Base-by-base conservation (phyloP, 2,113 vertebrate genomes). In the Gasterosteus aculeatus region DNA sequence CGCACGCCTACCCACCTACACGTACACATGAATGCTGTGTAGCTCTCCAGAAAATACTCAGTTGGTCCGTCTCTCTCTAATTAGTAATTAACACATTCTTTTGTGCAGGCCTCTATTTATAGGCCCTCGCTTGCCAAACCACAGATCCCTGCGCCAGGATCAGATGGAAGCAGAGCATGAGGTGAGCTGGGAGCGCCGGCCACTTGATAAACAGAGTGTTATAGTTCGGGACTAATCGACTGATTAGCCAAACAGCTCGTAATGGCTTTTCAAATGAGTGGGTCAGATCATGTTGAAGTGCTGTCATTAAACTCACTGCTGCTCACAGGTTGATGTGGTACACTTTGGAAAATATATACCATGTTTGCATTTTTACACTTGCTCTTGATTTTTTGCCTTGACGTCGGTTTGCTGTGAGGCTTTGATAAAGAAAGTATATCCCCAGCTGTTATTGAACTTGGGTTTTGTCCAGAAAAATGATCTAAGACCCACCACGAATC, bases 41-140 rank as follows among this genome's bases (percentile, higher is more conserved):
- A 73, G 85, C 85, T 85, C 87, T 89, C 81, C 79, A 89, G 75
- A 76, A 83, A 84, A 64, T 67, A 64, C 77, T 84, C 69, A 53
- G 71, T 85, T 60, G 72, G 75, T 90, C 77, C 57, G 80, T 87
- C 78, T 87, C 82, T 84, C 77, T 87, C 86, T 93, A 93, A 93
- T 94, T 93, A 93, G 89, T 93, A 89, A 94, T 93, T 94, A 93
- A 91, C 92, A 93, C 93, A 71, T 93, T 93, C 77, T 92, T 93
- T 91, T 90, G 89, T 85, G 78, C 72, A 76, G 91, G 89, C 86
- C 86, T 85, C 85, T 92, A 94, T 94, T 92, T 92, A 94, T 92
- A 90, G 89, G 69, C 81, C 61, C 41, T 71, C 68, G 73, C 80
- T 84, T 94, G 95, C 96, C 96, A 96, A 95, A 88, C 83, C 90